Conservation (phyloP, 2,113 vertebrate genomes). For the Odontesthes bonariensis region DNA sequence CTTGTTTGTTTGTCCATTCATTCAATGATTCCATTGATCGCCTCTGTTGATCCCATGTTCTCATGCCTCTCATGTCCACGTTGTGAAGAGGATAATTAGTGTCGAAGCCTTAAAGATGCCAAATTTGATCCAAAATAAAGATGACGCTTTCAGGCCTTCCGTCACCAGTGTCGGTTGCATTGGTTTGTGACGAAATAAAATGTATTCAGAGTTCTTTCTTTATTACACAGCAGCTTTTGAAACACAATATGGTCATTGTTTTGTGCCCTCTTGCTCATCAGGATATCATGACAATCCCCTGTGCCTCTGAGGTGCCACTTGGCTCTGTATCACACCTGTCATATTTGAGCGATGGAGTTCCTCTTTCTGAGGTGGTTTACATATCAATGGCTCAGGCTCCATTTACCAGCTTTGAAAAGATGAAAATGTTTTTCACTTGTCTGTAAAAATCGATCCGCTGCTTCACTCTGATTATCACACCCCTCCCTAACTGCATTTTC, state of each 20-base stretch:
- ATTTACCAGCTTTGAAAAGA: slow-evolving; percentile 64
- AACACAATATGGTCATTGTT: slow-evolving; percentile 29
- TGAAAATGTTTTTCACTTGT: slow-evolving; percentile 67
- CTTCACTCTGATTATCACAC: slow-evolving; percentile 55
- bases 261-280: slow-evolving; percentile 14
- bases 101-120: slow-evolving; percentile 26
- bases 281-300: slow-evolving; percentile 28
- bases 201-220: background rate
- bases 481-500: slow-evolving; percentile 8
- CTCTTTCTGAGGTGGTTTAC: slow-evolving; percentile 34
- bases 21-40: slow-evolving; percentile 56
- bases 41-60: slow-evolving; percentile 49
- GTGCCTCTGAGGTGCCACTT: slow-evolving; percentile 40
- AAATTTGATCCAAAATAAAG: slow-evolving; percentile 7
- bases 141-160: background rate
- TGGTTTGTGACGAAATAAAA: background rate
- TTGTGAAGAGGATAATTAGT: slow-evolving; percentile 36
- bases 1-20: slow-evolving; percentile 67
- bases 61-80: slow-evolving; percentile 32
- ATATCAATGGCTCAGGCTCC: slow-evolving; percentile 38
- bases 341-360: slow-evolving; percentile 43
- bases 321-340: slow-evolving; percentile 48
- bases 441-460: slow-evolving; percentile 59
- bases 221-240: slow-evolving; percentile 1
- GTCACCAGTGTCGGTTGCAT: background rate